Conservation (phyloP, 2,113 vertebrate species). For the Pomatorhinus ruficollis region DNA sequence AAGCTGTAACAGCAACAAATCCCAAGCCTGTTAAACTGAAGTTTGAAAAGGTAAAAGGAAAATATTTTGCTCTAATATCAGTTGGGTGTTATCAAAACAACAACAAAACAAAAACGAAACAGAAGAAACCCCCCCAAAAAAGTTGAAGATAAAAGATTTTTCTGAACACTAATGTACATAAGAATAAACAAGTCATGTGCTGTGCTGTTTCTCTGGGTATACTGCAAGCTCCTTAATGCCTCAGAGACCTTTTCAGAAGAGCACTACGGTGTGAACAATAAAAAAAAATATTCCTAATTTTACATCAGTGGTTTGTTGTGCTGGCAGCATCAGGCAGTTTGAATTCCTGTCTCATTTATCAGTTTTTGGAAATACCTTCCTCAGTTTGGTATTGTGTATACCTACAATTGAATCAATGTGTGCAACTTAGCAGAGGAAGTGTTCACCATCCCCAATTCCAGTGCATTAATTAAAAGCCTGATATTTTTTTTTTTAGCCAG, state of each 20-base stretch:
- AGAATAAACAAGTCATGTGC: neutral
- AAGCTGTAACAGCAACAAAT: conserved; percentile 96
- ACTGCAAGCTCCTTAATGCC: neutral
- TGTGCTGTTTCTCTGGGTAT: neutral
- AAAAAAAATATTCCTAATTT: neutral
- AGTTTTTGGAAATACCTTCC: neutral
- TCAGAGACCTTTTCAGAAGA: neutral
- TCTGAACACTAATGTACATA: neutral
- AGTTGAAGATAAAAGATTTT: neutral
- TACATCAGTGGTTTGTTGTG: neutral
- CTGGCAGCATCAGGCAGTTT: neutral
- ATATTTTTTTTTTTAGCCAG: neutral
- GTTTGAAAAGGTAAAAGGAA: conserved; percentile 93
- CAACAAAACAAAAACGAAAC: neutral
- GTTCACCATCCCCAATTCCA: neutral
- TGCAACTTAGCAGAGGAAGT: neutral
- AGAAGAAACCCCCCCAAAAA: neutral
- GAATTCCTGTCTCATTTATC: neutral
- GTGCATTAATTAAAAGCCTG: neutral
- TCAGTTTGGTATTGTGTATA: neutral
- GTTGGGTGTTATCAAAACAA: neutral
- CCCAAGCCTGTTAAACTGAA: conserved; percentile 96
- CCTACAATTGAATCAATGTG: neutral
- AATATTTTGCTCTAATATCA: neutral
- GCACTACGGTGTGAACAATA: neutral